Base-by-base conservation (phyloP, 2,797 vertebrate genomes). In the Tolypeutes matacus region DNA sequence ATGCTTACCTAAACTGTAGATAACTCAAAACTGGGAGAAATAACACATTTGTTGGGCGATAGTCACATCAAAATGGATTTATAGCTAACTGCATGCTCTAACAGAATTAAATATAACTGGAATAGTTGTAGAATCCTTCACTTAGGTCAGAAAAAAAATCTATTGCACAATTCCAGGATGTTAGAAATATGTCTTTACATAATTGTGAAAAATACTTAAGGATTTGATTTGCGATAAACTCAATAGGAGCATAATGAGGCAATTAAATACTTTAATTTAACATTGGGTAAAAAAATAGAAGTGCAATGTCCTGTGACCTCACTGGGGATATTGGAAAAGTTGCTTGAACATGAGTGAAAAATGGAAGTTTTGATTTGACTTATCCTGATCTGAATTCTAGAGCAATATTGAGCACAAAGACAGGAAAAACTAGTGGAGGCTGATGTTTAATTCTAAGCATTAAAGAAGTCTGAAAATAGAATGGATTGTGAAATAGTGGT, bases 391-490 rank as follows among this genome's bases (percentile, higher is more conserved):
- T 80, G 23, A 94, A 82, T 94, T 75, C n/a, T 75, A 91, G 39
- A 93, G 27, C 34, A 94, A 72, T 13, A 77, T 4, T 49, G 21
- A n/a, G 53, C 70, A 70, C 6, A 6, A 9, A 21, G 25, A 25
- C 3, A 83, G 23, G 7, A 23, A 93, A 94, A 56, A 72, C 62
- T 77, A 67, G 77, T 34, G 34, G 62, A 83, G 27, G 31, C 62
- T 70, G 42, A 77, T 20, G 36, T 78, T 95, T 85, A 93, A 94
- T 70, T 85, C 62, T 58, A 73, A 89, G 51, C 14, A 83, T 51
- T 69, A 83, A 31, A 39, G 14, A 31, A 89, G 9, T 83, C 87
- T 92, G 76, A 91, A 93, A 95, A 83, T 69, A 94, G 51, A 91
- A 86, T 29, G 86, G 70, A 15, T 23, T 49, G 7, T n/a, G 42